Evolutionary conservation across 1,140 invertebrate genomes (phyloP).

Genomic region (Neocloeon triangulifer): DNA sequence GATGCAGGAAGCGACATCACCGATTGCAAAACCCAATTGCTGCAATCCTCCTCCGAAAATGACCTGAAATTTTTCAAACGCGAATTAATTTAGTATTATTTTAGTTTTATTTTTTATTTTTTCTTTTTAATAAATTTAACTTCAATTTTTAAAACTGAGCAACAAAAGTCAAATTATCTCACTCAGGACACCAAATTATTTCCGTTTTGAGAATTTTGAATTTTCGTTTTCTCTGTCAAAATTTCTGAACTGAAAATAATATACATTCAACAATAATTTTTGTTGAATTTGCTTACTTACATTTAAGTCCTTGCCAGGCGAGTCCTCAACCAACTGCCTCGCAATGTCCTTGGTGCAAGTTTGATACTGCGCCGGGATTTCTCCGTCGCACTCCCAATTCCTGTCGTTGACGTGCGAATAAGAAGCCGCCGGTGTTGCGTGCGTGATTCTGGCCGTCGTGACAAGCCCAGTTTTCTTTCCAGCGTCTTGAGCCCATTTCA

Average conservation of each 20-base stretch:
- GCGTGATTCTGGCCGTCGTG: conserved; percentile 74
- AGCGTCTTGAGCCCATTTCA: conserved; percentile 40
- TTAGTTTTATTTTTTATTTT: too few species aligned
- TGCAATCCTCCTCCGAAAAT: conserved; percentile 31
- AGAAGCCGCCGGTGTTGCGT: conserved; percentile 68
- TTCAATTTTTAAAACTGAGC: too few species aligned
- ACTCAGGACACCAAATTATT: too few species aligned
- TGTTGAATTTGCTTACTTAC: conserved; percentile 14
- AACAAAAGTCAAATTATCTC: too few species aligned
- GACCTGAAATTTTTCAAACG: too few species aligned
- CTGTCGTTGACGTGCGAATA: conserved; percentile 47
- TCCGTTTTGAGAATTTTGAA: too few species aligned
- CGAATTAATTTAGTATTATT: too few species aligned
- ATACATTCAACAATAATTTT: too few species aligned
- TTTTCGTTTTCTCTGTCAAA: too few species aligned
- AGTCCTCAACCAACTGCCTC: conserved; percentile 44
- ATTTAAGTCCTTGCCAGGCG: conserved; percentile 25
- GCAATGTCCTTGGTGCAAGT: conserved; percentile 47
- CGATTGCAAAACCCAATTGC: conserved; percentile 16
- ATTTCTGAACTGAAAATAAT: too few species aligned
- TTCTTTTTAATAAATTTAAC: too few species aligned
- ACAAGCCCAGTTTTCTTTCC: conserved; percentile 68
- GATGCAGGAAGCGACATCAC: conserved; percentile 12
- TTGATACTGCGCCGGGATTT: conserved; percentile 17
- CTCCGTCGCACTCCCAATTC: conserved; percentile 50